phyloP scores from a whole-genome alignment of 1,140 invertebrate species.

The Brachionus calyciflorus region DNA sequence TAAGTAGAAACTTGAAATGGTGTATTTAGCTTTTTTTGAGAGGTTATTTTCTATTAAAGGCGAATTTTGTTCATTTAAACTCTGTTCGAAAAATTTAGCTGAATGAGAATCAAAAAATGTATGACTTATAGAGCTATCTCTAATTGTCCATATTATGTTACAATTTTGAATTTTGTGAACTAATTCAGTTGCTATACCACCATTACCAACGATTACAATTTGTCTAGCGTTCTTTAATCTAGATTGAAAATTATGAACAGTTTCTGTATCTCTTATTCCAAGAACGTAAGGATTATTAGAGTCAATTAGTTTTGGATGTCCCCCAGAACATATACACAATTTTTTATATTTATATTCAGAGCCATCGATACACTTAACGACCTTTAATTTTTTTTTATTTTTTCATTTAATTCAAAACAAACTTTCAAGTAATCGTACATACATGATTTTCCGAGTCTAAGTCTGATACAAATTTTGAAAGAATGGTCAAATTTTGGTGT shows the following conservation, averaged over 20 bases:
- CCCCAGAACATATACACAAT: slow-evolving; percentile 86
- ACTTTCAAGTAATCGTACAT: too few relatives aligned
- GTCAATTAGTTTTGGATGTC: slow-evolving; percentile 67
- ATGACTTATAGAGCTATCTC: slow-evolving; percentile 83
- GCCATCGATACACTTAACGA: slow-evolving; percentile 25
- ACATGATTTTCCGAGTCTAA: slow-evolving; percentile 43
- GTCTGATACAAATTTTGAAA: neutral
- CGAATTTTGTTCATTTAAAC: slow-evolving; percentile 55
- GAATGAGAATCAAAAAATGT: slow-evolving; percentile 94
- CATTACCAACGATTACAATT: slow-evolving; percentile 45
- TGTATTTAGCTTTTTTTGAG: slow-evolving; percentile 61
- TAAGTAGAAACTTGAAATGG: slow-evolving; percentile 49
- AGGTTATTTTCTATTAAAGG: slow-evolving; percentile 46
- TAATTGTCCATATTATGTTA: slow-evolving; percentile 86
- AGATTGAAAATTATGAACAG: neutral
- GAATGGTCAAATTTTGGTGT: slow-evolving; percentile 3
- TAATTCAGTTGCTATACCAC: slow-evolving; percentile 45
- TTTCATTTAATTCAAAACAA: too few relatives aligned
- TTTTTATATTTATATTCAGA: slow-evolving; percentile 67
- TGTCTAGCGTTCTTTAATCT: slow-evolving; percentile 23
- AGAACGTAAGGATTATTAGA: slow-evolving; percentile 20
- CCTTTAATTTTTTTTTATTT: too few relatives aligned
- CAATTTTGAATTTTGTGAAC: slow-evolving; percentile 74
- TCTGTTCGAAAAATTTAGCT: slow-evolving; percentile 79
- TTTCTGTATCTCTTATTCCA: slow-evolving; percentile 42